Evolutionary conservation across 2,113 vertebrate genomes (phyloP).

Genomic region (Atherinomorus stipes): DNA sequence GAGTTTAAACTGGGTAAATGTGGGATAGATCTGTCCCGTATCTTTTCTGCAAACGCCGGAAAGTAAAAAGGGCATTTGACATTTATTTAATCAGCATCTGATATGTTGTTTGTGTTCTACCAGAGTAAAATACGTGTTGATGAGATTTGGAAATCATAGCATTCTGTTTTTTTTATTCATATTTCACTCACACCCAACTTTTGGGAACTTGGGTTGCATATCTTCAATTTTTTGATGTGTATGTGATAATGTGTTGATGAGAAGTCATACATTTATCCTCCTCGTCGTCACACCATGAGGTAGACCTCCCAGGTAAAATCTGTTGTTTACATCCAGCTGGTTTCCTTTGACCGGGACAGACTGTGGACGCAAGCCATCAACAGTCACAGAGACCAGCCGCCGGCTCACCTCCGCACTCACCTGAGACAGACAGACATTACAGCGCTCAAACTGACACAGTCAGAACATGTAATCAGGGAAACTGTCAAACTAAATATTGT

Average conservation of each 20-base stretch:
- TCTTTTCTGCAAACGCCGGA: too few relatives aligned
- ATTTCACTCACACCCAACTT: too few relatives aligned
- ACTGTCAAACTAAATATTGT: neutral
- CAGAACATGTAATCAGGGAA: neutral
- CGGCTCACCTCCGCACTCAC: constrained; percentile 52
- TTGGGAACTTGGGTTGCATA: too few relatives aligned
- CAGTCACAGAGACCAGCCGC: constrained; percentile 39
- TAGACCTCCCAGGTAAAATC: constrained; percentile 90
- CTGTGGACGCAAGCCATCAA: constrained; percentile 80
- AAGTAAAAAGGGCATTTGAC: too few relatives aligned
- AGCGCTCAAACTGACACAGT: neutral
- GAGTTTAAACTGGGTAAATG: too few relatives aligned
- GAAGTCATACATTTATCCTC: constrained; percentile 47
- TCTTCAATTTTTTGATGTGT: neutral
- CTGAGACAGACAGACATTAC: constrained; percentile 27
- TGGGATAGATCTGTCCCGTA: too few relatives aligned
- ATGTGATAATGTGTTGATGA: neutral
- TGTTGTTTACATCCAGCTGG: constrained; percentile 89
- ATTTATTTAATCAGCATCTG: too few relatives aligned
- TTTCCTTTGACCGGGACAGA: constrained; percentile 82
- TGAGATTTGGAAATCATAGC: too few relatives aligned
- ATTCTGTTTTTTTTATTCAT: too few relatives aligned
- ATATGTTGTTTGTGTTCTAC: too few relatives aligned
- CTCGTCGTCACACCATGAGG: constrained; percentile 80
- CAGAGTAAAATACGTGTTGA: too few relatives aligned